Evolutionary conservation across 2,797 vertebrate species (phyloP).

Genomic region (Sebastes oblongus): DNA sequence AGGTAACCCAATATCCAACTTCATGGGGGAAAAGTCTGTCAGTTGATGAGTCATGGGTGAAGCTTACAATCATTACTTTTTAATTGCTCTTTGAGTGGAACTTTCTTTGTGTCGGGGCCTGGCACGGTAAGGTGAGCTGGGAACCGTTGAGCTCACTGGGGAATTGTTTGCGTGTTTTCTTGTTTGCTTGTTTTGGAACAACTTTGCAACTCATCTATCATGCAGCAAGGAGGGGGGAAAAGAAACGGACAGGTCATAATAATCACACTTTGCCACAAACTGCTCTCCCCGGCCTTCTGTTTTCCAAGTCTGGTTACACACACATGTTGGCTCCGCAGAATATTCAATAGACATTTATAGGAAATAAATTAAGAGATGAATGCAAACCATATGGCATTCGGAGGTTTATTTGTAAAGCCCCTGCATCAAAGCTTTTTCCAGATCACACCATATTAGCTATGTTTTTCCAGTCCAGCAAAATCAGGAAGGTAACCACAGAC

Average conservation of each 20-base stretch:
- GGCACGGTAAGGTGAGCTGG: slow-evolving; percentile 11
- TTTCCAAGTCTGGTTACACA: slow-evolving; percentile 91
- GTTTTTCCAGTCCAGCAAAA: slow-evolving; percentile 99
- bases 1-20: slow-evolving; percentile 71
- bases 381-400: slow-evolving; percentile 98
- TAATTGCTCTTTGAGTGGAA: slow-evolving; percentile 65
- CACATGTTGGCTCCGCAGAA: slow-evolving; percentile 92
- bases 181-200: slow-evolving; percentile 75
- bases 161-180: slow-evolving; percentile 71
- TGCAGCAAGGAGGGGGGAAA: slow-evolving; percentile 32
- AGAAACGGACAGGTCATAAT: slow-evolving; percentile 83
- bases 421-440: slow-evolving; percentile 98
- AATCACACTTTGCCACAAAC: slow-evolving; percentile 92
- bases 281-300: slow-evolving; percentile 84
- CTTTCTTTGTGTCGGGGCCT: slow-evolving; percentile 37
- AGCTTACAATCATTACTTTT: slow-evolving; percentile 64
- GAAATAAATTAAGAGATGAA: slow-evolving; percentile 99
- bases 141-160: slow-evolving; percentile 6
- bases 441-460: slow-evolving; percentile 99
- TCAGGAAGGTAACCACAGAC: slow-evolving; percentile 99
- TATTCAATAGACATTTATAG: slow-evolving; percentile 99
- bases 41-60: slow-evolving; percentile 69
- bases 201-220: slow-evolving; percentile 48
- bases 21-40: slow-evolving; percentile 62
- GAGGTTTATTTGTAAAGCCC: slow-evolving; percentile 98